These are phyloP conservation scores for Sisor rabdophorus DNA, from an alignment of 2,113 vertebrate genomes.

Conservation along the genomic window DNA sequence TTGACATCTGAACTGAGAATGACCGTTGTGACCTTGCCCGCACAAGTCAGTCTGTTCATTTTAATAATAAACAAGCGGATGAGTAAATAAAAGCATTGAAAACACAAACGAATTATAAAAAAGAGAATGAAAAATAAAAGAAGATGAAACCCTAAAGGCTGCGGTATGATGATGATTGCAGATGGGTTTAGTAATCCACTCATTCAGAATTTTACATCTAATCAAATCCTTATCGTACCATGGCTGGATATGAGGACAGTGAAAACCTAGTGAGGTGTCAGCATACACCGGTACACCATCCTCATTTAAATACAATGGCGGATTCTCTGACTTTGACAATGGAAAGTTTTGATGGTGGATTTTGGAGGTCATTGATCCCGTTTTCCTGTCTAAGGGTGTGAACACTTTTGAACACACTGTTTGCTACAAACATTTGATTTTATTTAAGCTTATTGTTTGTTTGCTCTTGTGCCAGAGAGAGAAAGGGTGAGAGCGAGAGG, in stretches of 20 bases:
- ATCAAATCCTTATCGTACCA: constrained; percentile 20
- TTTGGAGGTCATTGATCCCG: neutral
- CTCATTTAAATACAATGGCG: neutral
- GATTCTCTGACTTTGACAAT: neutral
- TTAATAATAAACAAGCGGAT: neutral
- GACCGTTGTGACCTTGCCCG: no score
- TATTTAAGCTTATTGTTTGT: no score
- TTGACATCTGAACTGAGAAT: no score
- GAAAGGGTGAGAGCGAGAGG: no score
- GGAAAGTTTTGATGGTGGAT: neutral
- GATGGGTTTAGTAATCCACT: constrained; percentile 16
- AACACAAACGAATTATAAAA: neutral
- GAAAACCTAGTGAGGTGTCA: neutral
- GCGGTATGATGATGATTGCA: no score
- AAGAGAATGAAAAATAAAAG: no score
- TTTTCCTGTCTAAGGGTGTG: neutral
- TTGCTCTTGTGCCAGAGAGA: no score
- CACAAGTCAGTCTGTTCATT: no score
- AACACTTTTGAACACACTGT: no score
- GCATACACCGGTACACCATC: neutral
- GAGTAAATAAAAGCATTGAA: neutral
- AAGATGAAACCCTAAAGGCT: no score
- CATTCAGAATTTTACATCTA: neutral
- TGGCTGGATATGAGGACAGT: constrained; percentile 24
- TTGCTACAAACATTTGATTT: neutral